Percentiles rank a stretch among this genome's conserved stretches.
These are phyloP conservation scores for Octodonta nipae DNA, from an alignment of 2,888 invertebrate species.

Conservation along the genomic window DNA sequence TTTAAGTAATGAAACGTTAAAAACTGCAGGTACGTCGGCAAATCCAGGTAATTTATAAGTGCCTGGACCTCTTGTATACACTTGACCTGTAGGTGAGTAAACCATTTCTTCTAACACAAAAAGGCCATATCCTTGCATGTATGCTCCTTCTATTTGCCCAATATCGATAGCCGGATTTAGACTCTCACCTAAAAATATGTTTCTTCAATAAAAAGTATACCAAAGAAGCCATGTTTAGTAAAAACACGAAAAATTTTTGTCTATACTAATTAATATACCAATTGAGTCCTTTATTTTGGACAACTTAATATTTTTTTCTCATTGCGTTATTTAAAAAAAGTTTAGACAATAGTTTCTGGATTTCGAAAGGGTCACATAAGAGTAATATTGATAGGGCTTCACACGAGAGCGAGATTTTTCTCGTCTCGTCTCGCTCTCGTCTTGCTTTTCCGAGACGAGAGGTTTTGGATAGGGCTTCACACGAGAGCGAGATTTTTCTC, in stretches of 20 bases:
- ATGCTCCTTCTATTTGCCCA: slow-evolving; percentile 91
- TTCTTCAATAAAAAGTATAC: background rate
- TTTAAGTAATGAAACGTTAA: slow-evolving; percentile 83
- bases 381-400: too few species aligned
- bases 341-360: too few species aligned
- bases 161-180: slow-evolving; percentile 93
- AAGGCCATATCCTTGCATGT: slow-evolving; percentile 86
- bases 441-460: too few species aligned
- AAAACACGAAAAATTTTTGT: slow-evolving; percentile 1
- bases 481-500: too few species aligned
- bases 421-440: too few species aligned
- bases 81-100: slow-evolving; percentile 68
- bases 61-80: slow-evolving; percentile 80
- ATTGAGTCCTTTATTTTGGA: too few species aligned
- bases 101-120: slow-evolving; percentile 82
- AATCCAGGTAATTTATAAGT: slow-evolving; percentile 90
- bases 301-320: too few species aligned
- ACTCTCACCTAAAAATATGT: slow-evolving; percentile 49
- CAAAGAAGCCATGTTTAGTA: background rate
- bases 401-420: too few species aligned
- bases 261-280: too few species aligned
- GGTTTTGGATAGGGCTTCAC: too few species aligned
- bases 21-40: slow-evolving; percentile 78
- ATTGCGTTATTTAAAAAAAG: too few species aligned
- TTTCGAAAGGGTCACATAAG: too few species aligned